A percentile compares a stretch with the other conserved stretches of the same genome.
Evolutionary conservation across 1,140 invertebrate genomes (phyloP).

Genomic region (Parasteatoda tepidariorum): DNA sequence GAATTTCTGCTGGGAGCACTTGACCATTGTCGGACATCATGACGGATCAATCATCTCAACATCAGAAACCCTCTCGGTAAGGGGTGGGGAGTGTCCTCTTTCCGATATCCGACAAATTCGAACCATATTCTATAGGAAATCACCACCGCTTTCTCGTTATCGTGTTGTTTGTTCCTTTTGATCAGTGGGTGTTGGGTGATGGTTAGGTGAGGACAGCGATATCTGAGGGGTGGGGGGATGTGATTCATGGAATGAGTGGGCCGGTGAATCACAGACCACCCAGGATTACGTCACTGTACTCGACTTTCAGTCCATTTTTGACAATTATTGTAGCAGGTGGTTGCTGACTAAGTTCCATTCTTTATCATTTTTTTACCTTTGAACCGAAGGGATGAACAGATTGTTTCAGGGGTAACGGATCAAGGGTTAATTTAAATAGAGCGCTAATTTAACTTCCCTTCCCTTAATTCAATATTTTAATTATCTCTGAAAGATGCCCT

Average conservation of each 20-base stretch:
- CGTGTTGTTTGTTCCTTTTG: slow-evolving; percentile 10
- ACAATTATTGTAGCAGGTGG: neutral
- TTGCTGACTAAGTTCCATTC: neutral
- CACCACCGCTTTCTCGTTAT: slow-evolving; percentile 36
- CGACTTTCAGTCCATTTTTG: neutral
- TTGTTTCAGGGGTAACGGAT: neutral
- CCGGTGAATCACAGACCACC: slow-evolving; percentile 33
- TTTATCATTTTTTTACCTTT: neutral
- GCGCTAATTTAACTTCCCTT: neutral
- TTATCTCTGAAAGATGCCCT: no score
- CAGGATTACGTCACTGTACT: slow-evolving; percentile 50
- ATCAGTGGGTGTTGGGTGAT: neutral
- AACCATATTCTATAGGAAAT: slow-evolving; percentile 16
- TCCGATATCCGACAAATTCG: neutral
- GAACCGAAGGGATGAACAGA: neutral
- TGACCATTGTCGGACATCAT: no score
- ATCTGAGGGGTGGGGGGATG: slow-evolving; percentile 19
- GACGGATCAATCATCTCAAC: no score
- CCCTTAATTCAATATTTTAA: no score
- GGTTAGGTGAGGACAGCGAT: slow-evolving; percentile 35
- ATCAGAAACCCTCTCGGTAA: no score
- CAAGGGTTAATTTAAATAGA: neutral
- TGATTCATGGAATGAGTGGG: slow-evolving; percentile 59
- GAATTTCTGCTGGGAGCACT: no score
- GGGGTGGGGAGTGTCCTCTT: neutral